Evolutionary conservation across 2,888 invertebrate genomes (phyloP).

Genomic region (Agelastica alni): DNA sequence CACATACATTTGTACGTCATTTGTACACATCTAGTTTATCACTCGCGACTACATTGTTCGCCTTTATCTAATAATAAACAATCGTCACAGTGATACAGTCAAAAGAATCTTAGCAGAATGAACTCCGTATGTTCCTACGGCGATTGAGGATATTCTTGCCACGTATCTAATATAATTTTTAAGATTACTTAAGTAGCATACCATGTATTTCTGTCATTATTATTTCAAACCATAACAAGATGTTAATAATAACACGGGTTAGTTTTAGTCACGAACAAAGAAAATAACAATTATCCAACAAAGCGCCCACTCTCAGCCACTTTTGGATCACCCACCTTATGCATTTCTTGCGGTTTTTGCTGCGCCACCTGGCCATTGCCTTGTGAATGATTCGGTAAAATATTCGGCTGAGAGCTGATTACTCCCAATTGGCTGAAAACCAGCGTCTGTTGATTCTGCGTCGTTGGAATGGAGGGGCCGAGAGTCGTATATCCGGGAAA

Average conservation of each 20-base stretch:
- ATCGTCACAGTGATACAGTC: no score
- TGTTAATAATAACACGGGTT: not conserved
- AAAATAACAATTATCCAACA: constrained; percentile 11
- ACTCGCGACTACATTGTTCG: no score
- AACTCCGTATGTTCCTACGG: no score
- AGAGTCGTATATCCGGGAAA: constrained; percentile 80
- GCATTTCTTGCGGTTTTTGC: constrained; percentile 68
- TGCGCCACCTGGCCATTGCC: constrained; percentile 57
- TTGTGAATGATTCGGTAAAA: constrained; percentile 65
- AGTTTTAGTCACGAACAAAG: not conserved
- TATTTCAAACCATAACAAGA: no score
- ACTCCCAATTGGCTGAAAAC: constrained; percentile 75
- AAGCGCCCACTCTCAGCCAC: constrained; percentile 13
- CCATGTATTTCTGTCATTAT: constrained; percentile 1
- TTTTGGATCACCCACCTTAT: constrained; percentile 61
- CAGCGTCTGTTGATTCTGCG: constrained; percentile 77
- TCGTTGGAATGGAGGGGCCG: constrained; percentile 72
- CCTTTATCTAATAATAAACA: no score
- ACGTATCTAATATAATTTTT: no score
- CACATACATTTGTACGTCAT: no score
- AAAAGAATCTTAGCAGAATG: no score
- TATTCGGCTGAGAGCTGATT: constrained; percentile 70
- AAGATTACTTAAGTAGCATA: no score
- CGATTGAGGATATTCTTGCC: no score
- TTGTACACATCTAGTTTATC: no score